A percentile compares a stretch with the other conserved stretches of the same genome.
These are phyloP conservation scores for Phylloscopus trochiloides DNA, from an alignment of 2,113 vertebrate genomes.

Conservation along the genomic window DNA sequence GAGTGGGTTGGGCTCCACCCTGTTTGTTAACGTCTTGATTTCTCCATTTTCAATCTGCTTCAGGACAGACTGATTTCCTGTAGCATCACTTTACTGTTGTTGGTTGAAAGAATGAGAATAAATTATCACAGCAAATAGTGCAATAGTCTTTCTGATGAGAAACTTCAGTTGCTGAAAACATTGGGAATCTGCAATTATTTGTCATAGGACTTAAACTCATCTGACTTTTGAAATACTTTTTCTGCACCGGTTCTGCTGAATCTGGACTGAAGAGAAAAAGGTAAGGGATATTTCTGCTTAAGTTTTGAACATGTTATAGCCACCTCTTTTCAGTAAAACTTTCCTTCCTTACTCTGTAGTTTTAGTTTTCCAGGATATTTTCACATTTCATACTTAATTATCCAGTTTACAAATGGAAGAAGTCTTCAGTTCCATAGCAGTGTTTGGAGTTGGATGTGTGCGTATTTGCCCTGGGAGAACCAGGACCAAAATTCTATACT, in stretches of 20 bases:
- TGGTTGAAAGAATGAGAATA: background rate
- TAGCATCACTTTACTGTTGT: background rate
- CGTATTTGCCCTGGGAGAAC: background rate
- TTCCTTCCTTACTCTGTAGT: background rate
- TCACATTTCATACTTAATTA: background rate
- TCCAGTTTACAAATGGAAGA: background rate
- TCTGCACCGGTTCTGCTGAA: background rate
- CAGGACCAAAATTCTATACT: background rate
- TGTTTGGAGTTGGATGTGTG: background rate
- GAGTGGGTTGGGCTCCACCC: background rate
- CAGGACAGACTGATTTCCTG: background rate
- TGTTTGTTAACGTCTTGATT: background rate
- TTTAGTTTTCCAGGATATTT: background rate
- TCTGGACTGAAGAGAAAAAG: background rate
- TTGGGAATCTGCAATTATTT: background rate
- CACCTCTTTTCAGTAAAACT: background rate
- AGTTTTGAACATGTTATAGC: background rate
- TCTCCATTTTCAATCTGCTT: background rate
- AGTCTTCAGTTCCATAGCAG: background rate
- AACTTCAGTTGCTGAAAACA: background rate
- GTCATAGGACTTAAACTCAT: background rate
- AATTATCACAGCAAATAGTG: background rate
- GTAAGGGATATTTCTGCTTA: background rate
- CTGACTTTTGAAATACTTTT: background rate
- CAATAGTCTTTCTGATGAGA: background rate